phyloP scores from a whole-genome alignment of 1,140 invertebrate genomes.

The Trichonephila inaurata region DNA sequence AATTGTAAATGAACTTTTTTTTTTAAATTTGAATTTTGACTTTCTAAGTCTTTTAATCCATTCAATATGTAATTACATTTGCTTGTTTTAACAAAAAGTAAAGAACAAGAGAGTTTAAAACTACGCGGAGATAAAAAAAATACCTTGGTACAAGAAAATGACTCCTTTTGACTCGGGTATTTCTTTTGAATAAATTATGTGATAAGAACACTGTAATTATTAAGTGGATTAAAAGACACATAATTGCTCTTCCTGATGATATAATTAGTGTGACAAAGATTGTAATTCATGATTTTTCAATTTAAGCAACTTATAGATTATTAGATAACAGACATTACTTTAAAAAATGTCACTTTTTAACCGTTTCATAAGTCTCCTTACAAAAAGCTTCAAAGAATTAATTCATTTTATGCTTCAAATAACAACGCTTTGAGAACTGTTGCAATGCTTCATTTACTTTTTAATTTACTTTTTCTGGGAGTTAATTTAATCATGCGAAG shows the following conservation, averaged over 20 bases:
- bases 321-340: neutral
- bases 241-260: neutral
- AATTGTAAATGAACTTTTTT: too few species aligned
- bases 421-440: neutral
- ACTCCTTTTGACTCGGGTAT: too few species aligned
- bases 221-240: neutral
- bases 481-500: conserved; percentile 19
- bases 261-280: neutral
- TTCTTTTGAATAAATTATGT: neutral
- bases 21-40: too few species aligned
- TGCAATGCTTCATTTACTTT: conserved; percentile 22
- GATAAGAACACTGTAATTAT: neutral
- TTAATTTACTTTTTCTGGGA: neutral
- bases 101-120: too few species aligned
- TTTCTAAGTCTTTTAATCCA: too few species aligned
- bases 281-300: neutral
- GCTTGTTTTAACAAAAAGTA: too few species aligned
- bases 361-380: neutral
- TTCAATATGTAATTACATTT: too few species aligned
- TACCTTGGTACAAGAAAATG: too few species aligned
- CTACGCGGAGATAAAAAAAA: too few species aligned
- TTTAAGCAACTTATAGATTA: neutral
- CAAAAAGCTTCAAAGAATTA: neutral
- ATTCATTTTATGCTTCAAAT: neutral
- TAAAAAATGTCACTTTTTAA: neutral